These are phyloP conservation scores for Burhinus oedicnemus DNA, from an alignment of 2,113 vertebrate species.

Conservation along the genomic window DNA sequence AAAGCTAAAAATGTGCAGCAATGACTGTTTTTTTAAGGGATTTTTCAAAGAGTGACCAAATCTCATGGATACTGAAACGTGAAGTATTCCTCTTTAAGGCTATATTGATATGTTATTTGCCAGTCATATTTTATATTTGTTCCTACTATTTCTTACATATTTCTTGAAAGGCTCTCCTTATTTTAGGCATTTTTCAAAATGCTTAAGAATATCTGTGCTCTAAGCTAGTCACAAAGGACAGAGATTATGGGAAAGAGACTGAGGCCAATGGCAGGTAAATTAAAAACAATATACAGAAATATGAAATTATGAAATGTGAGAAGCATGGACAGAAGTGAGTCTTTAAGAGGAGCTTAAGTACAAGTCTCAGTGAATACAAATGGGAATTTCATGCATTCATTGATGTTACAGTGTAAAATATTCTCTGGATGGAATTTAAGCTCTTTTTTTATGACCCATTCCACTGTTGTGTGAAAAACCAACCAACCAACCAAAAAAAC, in stretches of 20 bases:
- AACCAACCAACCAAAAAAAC: neutral
- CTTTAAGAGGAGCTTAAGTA: neutral
- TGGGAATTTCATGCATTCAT: neutral
- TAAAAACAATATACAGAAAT: neutral
- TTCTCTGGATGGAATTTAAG: neutral
- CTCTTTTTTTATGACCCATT: neutral
- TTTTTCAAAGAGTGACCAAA: neutral
- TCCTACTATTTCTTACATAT: neutral
- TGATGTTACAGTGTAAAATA: neutral
- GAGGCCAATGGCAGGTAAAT: neutral
- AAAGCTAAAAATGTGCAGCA: neutral
- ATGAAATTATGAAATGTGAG: neutral
- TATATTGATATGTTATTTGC: neutral
- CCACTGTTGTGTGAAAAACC: neutral
- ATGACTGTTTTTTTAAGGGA: neutral
- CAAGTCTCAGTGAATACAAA: neutral
- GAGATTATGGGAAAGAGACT: neutral
- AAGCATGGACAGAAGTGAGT: neutral
- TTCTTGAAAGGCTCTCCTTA: neutral
- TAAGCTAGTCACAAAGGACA: neutral
- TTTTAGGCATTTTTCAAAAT: neutral
- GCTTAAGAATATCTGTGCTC: neutral
- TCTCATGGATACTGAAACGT: neutral
- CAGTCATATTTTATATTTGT: neutral
- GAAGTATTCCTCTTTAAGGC: neutral